Evolutionary conservation across 2,888 invertebrate species (phyloP).

Genomic region (Entomobrya multifasciata): DNA sequence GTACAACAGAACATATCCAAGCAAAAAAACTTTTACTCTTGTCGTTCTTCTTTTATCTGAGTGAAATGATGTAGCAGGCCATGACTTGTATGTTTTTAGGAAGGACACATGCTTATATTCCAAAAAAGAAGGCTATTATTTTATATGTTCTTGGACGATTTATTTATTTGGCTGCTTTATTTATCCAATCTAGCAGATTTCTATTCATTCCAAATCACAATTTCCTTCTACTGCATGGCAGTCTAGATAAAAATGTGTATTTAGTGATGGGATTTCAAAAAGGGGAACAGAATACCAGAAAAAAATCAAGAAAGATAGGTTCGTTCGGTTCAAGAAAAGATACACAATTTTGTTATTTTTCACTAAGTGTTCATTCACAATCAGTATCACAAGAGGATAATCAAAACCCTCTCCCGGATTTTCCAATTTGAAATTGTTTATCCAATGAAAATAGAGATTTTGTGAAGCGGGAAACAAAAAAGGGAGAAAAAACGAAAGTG

Average conservation of each 20-base stretch:
- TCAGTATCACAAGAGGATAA: conserved; percentile 18
- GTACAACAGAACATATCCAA: not conserved
- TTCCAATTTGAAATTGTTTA: conserved; percentile 38
- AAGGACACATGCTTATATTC: not conserved
- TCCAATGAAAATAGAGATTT: conserved; percentile 24
- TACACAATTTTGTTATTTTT: too few species aligned
- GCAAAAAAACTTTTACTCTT: not conserved
- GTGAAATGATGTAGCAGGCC: not conserved
- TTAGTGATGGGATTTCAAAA: too few species aligned
- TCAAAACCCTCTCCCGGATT: conserved; percentile 29
- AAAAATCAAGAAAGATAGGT: not conserved
- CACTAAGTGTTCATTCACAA: not conserved
- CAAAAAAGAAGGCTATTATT: conserved; percentile 24
- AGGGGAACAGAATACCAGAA: not conserved
- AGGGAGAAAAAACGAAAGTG: not conserved
- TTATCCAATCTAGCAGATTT: conserved; percentile 15
- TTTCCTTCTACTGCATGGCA: too few species aligned
- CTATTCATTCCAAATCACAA: not conserved
- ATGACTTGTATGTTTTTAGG: not conserved
- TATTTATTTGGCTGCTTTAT: conserved; percentile 33
- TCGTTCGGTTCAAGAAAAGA: not conserved
- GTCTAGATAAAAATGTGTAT: too few species aligned
- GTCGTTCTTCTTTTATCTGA: not conserved
- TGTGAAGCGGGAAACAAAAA: not conserved
- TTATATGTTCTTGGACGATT: conserved; percentile 26